phyloP scores from a whole-genome alignment of 2,113 vertebrate genomes.

The Sitta europaea region DNA sequence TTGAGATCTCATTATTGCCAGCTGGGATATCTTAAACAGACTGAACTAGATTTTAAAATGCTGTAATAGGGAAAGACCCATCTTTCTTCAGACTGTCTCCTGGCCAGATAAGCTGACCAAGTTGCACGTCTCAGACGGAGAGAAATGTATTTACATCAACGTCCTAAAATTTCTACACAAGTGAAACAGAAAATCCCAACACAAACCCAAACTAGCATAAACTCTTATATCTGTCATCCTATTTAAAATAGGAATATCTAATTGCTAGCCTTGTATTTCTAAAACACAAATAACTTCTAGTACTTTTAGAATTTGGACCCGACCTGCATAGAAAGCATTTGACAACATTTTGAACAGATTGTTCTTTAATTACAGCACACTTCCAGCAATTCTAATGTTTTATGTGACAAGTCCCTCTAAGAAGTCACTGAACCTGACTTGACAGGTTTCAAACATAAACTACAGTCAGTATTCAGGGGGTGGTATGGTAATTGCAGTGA shows the following conservation, averaged over 20 bases:
- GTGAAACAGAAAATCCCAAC: neutral
- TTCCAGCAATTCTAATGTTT: neutral
- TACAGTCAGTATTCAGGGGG: neutral
- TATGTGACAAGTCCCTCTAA: neutral
- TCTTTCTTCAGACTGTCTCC: neutral
- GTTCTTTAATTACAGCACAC: neutral
- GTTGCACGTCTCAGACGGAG: neutral
- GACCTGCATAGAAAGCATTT: neutral
- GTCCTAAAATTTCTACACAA: neutral
- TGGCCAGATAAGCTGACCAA: neutral
- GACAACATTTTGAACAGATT: neutral
- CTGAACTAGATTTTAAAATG: neutral
- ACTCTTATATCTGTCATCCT: neutral
- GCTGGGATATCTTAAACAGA: neutral
- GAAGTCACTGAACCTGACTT: neutral
- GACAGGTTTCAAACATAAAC: constrained; percentile 7
- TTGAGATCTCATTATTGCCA: neutral
- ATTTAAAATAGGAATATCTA: neutral
- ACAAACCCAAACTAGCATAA: neutral
- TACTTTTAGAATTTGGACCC: neutral
- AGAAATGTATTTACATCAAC: neutral
- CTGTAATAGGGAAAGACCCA: neutral
- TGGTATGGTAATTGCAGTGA: neutral
- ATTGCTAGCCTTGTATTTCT: neutral
- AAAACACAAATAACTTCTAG: neutral